phyloP scores from a whole-genome alignment of 2,888 invertebrate genomes.

The Choristoneura rosaceana region DNA sequence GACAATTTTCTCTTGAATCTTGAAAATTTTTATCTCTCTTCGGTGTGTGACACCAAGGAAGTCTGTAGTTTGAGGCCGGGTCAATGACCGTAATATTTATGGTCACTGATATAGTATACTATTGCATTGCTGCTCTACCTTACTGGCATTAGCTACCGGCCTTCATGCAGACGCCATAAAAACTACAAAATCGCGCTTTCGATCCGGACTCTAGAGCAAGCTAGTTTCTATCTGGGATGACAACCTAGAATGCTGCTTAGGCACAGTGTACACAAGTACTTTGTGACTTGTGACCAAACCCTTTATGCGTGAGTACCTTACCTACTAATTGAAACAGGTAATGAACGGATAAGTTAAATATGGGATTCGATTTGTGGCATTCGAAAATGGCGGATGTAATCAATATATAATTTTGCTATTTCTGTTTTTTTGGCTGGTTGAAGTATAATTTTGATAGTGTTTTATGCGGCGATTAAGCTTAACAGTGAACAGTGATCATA shows the following conservation, averaged over 20 bases:
- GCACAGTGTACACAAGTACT: not conserved
- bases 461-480: too few species aligned
- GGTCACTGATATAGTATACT: constrained; percentile 36
- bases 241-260: constrained; percentile 48
- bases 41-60: not conserved
- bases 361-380: too few species aligned
- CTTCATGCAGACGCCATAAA: constrained; percentile 56
- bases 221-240: constrained; percentile 76
- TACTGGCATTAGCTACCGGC: constrained; percentile 56
- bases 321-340: not conserved
- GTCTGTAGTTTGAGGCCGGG: constrained; percentile 21
- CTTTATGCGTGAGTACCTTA: not conserved
- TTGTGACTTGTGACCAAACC: not conserved
- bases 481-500: too few species aligned
- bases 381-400: too few species aligned
- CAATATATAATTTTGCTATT: too few species aligned
- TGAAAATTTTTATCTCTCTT: too few species aligned
- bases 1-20: too few species aligned
- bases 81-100: constrained; percentile 34
- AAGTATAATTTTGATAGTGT: too few species aligned
- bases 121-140: constrained; percentile 51
- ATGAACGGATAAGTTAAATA: too few species aligned
- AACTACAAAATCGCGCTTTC: constrained; percentile 77
- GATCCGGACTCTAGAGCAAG: constrained; percentile 67
- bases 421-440: too few species aligned